phyloP scores from a whole-genome alignment of 2,797 vertebrate species.

The Rhinella marina region DNA sequence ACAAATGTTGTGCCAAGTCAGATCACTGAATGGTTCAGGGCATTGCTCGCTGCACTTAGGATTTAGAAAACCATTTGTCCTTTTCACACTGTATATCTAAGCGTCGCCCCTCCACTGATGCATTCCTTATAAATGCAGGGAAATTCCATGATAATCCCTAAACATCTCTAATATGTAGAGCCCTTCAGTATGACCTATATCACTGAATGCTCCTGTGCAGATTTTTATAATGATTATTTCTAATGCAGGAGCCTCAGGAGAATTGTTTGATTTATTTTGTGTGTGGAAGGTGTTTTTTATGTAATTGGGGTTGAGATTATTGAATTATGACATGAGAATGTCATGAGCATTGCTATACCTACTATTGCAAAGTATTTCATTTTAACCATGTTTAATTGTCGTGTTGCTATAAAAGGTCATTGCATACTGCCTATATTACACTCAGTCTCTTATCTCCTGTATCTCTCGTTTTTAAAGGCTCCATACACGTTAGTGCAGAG shows the following conservation, averaged over 20 bases:
- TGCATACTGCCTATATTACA: too few species aligned
- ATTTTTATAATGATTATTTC: not conserved
- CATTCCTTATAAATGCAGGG: not conserved
- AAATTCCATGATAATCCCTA: not conserved
- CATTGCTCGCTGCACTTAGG: slow-evolving; percentile 27
- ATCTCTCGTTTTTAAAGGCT: too few species aligned
- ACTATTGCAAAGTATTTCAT: too few species aligned
- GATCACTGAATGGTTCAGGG: slow-evolving; percentile 19
- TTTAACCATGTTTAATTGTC: too few species aligned
- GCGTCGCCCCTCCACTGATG: not conserved
- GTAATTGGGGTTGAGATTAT: too few species aligned
- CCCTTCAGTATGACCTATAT: not conserved
- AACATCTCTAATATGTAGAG: not conserved
- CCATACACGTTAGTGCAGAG: too few species aligned
- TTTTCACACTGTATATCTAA: slow-evolving; percentile 32
- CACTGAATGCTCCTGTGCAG: not conserved
- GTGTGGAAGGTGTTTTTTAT: too few species aligned
- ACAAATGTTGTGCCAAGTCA: slow-evolving; percentile 53
- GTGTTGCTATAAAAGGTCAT: too few species aligned
- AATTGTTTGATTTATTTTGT: not conserved
- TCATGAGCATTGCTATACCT: too few species aligned
- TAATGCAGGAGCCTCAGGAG: not conserved
- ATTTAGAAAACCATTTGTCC: slow-evolving; percentile 22
- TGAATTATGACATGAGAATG: too few species aligned
- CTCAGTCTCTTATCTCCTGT: too few species aligned